These are phyloP conservation scores for Coluber constrictor DNA, from an alignment of 2,797 vertebrate species.

Conservation along the genomic window DNA sequence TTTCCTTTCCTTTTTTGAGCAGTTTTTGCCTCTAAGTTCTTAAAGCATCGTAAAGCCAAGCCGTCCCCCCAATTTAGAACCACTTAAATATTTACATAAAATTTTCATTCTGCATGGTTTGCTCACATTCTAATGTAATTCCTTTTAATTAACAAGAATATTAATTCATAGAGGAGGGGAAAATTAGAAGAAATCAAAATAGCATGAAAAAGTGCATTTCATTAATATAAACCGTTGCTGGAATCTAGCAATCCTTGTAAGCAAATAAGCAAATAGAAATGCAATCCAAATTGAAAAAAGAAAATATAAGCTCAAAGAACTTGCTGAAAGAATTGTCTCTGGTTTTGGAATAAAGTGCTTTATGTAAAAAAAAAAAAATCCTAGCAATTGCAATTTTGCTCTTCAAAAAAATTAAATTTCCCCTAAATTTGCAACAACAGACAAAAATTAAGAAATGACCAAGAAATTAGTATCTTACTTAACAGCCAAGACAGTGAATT, in stretches of 20 bases:
- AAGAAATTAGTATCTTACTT: background rate
- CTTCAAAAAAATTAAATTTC: background rate
- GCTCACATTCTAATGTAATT: conserved; percentile 61
- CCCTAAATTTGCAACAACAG: background rate
- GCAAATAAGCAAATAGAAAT: background rate
- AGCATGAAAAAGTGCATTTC: conserved; percentile 56
- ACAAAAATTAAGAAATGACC: background rate
- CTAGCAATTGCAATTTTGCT: background rate
- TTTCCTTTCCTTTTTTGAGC: background rate
- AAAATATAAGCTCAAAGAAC: background rate
- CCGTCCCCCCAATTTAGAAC: conserved; percentile 43
- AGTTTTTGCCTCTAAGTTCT: accelerated
- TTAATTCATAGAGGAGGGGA: conserved; percentile 45
- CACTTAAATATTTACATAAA: conserved; percentile 66
- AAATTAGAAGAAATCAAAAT: conserved; percentile 56
- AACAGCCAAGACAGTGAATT: background rate
- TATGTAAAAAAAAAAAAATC: background rate
- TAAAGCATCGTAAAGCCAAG: conserved; percentile 22
- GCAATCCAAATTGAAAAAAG: background rate
- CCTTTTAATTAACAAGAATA: conserved; percentile 60
- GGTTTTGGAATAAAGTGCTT: background rate
- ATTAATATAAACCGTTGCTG: conserved; percentile 37
- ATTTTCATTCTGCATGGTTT: conserved; percentile 58
- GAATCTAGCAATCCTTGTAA: background rate
- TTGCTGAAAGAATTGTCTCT: background rate